Evolutionary conservation across 2,888 invertebrate genomes (phyloP).

Genomic region (Monoplex corrugatus): DNA sequence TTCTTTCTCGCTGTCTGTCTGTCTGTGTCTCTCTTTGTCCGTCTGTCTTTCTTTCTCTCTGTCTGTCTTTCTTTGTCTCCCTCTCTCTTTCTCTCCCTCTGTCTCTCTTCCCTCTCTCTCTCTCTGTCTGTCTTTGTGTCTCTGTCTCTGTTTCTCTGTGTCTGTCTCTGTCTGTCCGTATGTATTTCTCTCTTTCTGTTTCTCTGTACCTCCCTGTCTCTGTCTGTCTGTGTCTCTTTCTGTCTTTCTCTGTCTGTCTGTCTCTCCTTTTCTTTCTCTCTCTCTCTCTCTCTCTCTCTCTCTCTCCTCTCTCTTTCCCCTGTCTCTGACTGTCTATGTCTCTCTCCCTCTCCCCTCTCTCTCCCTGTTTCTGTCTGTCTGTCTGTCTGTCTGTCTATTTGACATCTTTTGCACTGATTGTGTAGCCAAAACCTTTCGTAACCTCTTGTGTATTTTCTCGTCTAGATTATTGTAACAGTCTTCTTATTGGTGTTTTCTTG

Average conservation of each 20-base stretch:
- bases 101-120: too few species aligned
- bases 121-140: too few species aligned
- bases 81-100: too few species aligned
- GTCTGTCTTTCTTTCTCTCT: background rate
- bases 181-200: background rate
- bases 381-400: too few species aligned
- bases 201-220: background rate
- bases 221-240: background rate
- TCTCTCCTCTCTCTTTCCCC: background rate
- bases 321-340: background rate
- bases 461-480: too few species aligned
- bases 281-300: background rate
- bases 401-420: too few species aligned
- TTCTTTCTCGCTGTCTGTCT: too few species aligned
- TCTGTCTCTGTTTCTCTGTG: background rate
- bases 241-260: background rate
- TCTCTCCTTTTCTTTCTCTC: background rate
- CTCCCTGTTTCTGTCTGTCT: slow-evolving; percentile 21
- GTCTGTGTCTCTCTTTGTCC: background rate
- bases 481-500: too few species aligned
- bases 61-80: background rate
- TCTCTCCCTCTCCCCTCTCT: background rate
- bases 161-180: background rate
- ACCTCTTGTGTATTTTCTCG: too few species aligned
- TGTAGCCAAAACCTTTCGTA: too few species aligned